Evolutionary conservation across 2,797 vertebrate species (phyloP).

Genomic region (Hoplostethus atlanticus): DNA sequence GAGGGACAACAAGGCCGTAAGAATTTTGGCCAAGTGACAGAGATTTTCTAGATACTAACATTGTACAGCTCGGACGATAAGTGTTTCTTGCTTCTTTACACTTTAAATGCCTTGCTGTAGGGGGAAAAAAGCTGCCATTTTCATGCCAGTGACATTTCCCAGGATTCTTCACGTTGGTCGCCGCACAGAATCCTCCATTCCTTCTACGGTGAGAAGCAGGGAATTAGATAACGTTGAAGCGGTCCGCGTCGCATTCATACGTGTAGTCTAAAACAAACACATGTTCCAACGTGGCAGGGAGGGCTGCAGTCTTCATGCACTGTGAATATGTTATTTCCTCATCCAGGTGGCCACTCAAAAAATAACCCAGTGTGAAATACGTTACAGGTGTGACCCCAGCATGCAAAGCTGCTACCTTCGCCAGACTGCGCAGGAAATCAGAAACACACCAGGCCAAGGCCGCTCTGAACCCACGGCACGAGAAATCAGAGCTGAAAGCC

Average conservation of each 20-base stretch:
- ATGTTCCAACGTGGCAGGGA: slow-evolving; percentile 76
- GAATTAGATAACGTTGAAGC: neutral
- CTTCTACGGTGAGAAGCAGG: neutral
- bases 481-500: slow-evolving; percentile 34
- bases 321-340: slow-evolving; percentile 81
- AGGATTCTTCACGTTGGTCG: neutral
- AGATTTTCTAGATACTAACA: slow-evolving; percentile 6
- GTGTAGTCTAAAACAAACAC: slow-evolving; percentile 66
- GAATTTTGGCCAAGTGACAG: slow-evolving; percentile 18
- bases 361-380: slow-evolving; percentile 78
- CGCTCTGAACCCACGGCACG: slow-evolving; percentile 27
- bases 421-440: slow-evolving; percentile 76
- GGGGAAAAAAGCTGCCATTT: too few relatives aligned
- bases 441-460: slow-evolving; percentile 62
- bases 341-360: slow-evolving; percentile 83
- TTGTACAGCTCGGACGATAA: neutral
- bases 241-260: slow-evolving; percentile 30
- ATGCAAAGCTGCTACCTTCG: slow-evolving; percentile 76
- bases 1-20: slow-evolving; percentile 3
- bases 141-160: neutral
- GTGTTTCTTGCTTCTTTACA: neutral
- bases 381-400: slow-evolving; percentile 83
- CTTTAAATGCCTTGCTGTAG: neutral
- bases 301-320: slow-evolving; percentile 69
- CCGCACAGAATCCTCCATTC: neutral